Evolutionary conservation across 1,140 invertebrate species (phyloP), one percentile per base, ranked within the genome.

Genomic region (Trichoplusia ni): DNA sequence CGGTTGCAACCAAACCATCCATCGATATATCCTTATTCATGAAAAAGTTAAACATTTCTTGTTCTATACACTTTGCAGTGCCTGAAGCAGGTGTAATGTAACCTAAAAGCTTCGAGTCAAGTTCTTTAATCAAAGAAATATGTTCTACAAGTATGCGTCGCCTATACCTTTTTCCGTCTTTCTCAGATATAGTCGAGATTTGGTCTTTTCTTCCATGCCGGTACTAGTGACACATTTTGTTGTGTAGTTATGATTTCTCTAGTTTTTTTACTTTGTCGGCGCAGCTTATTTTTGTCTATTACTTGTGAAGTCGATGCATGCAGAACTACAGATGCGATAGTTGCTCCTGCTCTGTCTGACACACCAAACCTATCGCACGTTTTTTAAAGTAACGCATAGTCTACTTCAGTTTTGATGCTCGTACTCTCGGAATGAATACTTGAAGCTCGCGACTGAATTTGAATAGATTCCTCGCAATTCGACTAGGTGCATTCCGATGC

Each of bases 171-270:
- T 72, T 80, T 25, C 51, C 53, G 33, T 51, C 58, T 64, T 71
- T 75, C 62, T 75, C 47, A 61, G 67, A 61, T 4, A 74, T 71
- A n/a, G 40, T 47, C 16, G 70, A 60, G 31, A 81, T 89, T 53
- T 62, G 69, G 27, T 79, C 69, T 63, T 79, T 79, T 59, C 78
- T 56, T 6, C 76, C 78, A 54, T 79, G 73, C 62, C 77, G 78
- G 42, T 77, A 81, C 37, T 79, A 54, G 31, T 31, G n/a, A 7
- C 29, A 53, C 33, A 27, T 4, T 40, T 47, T 25, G 21, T 27
- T 67, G 7, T 8, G 16, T 35, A 42, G 51, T 42, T 38, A 62
- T 37, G 14, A 29, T 59, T 49, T 63, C 47, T 62, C 73, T 60
- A 7, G 54, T 63, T 47, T 63, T 67, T 11, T 33, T 42, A 54